A percentile compares a stretch with the other conserved stretches of the same genome.
phyloP scores from a whole-genome alignment of 1,140 invertebrate species.

The Drosophila pruinosa region DNA sequence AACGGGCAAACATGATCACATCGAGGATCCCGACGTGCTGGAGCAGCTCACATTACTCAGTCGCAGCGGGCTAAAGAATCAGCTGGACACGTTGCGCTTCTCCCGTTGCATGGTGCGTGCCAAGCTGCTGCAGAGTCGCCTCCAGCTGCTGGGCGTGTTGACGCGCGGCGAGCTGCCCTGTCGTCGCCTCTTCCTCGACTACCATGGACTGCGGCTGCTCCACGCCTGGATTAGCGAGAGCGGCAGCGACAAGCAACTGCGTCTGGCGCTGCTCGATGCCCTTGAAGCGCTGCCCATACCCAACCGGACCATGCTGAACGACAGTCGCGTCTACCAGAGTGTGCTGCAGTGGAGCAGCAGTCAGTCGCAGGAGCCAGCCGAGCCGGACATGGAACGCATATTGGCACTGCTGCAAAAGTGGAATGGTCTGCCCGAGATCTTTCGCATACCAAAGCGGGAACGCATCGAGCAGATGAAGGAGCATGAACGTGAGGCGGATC shows the following conservation, averaged over 20 bases:
- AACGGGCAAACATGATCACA: slow-evolving; percentile 37
- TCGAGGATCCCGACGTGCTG: slow-evolving; percentile 86
- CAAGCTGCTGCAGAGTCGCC: slow-evolving; percentile 89
- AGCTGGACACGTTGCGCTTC: slow-evolving; percentile 93
- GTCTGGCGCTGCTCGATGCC: slow-evolving; percentile 91
- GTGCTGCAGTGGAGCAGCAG: slow-evolving; percentile 90
- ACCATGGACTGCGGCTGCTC: slow-evolving; percentile 94
- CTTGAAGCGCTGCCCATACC: slow-evolving; percentile 93
- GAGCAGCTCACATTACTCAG: slow-evolving; percentile 91
- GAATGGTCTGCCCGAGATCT: slow-evolving; percentile 85
- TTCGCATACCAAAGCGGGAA: slow-evolving; percentile 97
- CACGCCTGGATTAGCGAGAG: slow-evolving; percentile 94
- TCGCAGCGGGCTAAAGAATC: slow-evolving; percentile 91
- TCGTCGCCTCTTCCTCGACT: slow-evolving; percentile 95
- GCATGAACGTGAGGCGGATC: slow-evolving; percentile 92
- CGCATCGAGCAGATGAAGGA: slow-evolving; percentile 96
- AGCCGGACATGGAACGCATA: slow-evolving; percentile 6
- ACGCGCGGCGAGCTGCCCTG: slow-evolving; percentile 90
- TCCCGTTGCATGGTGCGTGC: slow-evolving; percentile 96
- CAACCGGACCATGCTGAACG: slow-evolving; percentile 96
- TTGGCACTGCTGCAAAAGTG: slow-evolving; percentile 27
- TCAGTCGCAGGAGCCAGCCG: neutral
- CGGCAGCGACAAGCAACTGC: slow-evolving; percentile 84
- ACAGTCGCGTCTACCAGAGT: slow-evolving; percentile 93
- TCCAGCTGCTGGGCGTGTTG: slow-evolving; percentile 88